phyloP scores from a whole-genome alignment of 2,113 vertebrate species.

The Cepphus grylle region DNA sequence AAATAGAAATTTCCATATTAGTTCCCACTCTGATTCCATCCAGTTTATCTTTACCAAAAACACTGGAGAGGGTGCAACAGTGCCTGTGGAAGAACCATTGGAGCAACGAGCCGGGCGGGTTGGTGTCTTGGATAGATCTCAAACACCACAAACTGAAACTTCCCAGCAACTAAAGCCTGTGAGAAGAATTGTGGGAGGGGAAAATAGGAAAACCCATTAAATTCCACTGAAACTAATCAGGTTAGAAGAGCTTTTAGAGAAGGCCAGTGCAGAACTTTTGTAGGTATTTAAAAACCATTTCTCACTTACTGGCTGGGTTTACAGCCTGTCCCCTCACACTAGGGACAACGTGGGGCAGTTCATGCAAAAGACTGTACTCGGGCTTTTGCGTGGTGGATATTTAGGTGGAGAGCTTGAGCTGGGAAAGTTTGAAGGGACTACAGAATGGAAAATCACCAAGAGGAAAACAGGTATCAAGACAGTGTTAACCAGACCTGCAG shows the following conservation, averaged over 20 bases:
- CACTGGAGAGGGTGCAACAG: background rate
- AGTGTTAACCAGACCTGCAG: background rate
- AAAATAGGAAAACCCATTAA: background rate
- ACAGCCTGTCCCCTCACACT: background rate
- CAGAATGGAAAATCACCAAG: background rate
- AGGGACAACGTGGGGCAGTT: background rate
- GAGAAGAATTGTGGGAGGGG: background rate
- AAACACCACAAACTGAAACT: background rate
- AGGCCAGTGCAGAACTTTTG: background rate
- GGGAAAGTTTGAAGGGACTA: background rate
- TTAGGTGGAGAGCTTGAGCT: background rate
- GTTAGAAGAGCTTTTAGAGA: background rate
- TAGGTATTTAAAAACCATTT: background rate
- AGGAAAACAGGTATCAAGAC: background rate
- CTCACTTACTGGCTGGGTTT: background rate
- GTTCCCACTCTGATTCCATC: background rate
- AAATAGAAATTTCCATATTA: background rate
- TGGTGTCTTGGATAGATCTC: background rate
- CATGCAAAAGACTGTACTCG: background rate
- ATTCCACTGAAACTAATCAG: background rate
- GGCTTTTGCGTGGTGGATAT: background rate
- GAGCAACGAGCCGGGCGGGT: background rate
- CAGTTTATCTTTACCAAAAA: background rate
- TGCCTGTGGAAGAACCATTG: background rate
- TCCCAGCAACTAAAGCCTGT: background rate